Percentiles rank a stretch among this genome's conserved stretches.
Evolutionary conservation across 1,140 invertebrate species (phyloP).

Genomic region (Aporrectodea caliginosa): DNA sequence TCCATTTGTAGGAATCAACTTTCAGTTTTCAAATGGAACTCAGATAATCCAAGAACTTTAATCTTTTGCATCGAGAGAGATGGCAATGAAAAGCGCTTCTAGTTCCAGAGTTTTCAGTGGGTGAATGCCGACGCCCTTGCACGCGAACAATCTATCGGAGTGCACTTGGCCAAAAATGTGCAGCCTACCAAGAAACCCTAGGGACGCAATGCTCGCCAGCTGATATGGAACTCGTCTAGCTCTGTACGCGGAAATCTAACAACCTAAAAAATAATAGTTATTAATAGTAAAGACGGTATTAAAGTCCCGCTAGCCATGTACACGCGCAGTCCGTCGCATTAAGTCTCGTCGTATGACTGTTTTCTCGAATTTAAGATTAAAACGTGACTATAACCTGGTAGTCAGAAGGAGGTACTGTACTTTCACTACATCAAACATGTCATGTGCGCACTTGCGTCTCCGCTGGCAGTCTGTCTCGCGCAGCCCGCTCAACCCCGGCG

Average conservation of each 20-base stretch:
- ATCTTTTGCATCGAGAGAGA: too few relatives aligned
- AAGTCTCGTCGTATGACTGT: neutral
- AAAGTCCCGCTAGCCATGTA: neutral
- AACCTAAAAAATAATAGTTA: neutral
- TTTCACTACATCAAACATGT: slow-evolving; percentile 1
- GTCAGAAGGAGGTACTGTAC: neutral
- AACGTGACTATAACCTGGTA: neutral
- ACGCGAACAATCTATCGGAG: neutral
- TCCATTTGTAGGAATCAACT: too few relatives aligned
- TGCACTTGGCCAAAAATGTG: neutral
- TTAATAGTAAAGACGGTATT: neutral
- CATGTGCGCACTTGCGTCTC: neutral
- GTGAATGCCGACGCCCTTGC: neutral
- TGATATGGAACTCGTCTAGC: neutral
- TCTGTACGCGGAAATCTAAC: neutral
- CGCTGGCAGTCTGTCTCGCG: neutral
- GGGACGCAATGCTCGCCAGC: neutral
- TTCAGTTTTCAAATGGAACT: neutral
- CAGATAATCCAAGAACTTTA: neutral
- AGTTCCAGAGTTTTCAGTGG: neutral
- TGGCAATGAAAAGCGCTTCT: too few relatives aligned
- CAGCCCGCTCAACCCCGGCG: neutral
- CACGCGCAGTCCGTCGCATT: too few relatives aligned
- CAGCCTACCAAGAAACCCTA: neutral
- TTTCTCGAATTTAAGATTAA: neutral